A percentile compares a stretch with the other conserved stretches of the same genome.
Conservation (phyloP, 2,888 invertebrate species). For the Ophioninae sp. region DNA sequence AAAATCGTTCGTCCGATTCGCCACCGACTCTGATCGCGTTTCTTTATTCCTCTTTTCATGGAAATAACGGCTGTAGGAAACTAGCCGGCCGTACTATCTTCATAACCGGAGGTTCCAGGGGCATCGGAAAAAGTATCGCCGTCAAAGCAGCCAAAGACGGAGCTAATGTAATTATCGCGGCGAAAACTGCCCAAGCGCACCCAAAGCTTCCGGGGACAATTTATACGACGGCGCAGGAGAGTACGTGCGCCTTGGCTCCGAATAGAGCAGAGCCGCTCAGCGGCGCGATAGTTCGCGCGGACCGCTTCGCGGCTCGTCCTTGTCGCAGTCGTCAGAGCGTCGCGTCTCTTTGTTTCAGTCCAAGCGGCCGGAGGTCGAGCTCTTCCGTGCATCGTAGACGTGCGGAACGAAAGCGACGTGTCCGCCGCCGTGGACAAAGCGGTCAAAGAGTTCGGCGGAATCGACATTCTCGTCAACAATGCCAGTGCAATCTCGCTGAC, state of each 20-base stretch:
- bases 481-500: constrained; percentile 96
- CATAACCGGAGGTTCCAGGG: constrained; percentile 97
- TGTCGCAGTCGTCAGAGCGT: not conserved
- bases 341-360: constrained; percentile 83
- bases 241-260: constrained; percentile 81
- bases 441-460: constrained; percentile 94
- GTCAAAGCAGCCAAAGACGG: constrained; percentile 95
- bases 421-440: constrained; percentile 88
- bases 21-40: not conserved
- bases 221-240: constrained; percentile 94
- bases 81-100: constrained; percentile 95
- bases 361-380: constrained; percentile 93
- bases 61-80: constrained; percentile 82
- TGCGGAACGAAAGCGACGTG: constrained; percentile 90
- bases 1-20: too few species aligned
- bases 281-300: not conserved
- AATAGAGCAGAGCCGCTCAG: not conserved
- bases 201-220: constrained; percentile 96
- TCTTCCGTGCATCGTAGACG: constrained; percentile 93
- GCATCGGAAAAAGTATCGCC: constrained; percentile 97
- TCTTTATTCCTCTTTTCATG: not conserved
- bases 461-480: constrained; percentile 97
- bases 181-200: constrained; percentile 94
- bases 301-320: too few species aligned
- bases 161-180: constrained; percentile 94